Conservation (phyloP, 2,113 vertebrate genomes). For the Oceanites oceanicus region DNA sequence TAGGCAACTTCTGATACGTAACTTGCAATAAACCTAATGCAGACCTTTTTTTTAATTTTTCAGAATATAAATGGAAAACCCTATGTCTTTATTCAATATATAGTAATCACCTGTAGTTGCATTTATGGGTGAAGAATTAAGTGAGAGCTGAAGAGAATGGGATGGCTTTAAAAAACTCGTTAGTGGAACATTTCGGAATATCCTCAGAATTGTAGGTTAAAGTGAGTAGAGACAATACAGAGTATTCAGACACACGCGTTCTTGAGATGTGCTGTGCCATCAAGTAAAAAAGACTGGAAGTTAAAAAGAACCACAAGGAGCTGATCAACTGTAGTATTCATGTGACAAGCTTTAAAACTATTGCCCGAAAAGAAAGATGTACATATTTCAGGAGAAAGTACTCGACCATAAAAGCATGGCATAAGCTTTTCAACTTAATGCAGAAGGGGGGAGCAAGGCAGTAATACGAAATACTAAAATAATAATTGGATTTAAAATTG, state of each 20-base stretch:
- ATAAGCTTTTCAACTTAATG: neutral
- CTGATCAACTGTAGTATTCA: neutral
- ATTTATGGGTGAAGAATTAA: neutral
- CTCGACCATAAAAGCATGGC: neutral
- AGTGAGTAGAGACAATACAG: neutral
- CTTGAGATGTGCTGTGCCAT: neutral
- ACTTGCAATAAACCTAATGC: neutral
- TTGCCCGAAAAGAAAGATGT: neutral
- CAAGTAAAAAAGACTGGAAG: neutral
- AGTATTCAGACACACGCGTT: accelerated
- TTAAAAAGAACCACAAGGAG: neutral
- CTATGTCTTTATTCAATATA: neutral
- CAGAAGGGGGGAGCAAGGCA: neutral
- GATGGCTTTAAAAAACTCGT: neutral
- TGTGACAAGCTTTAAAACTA: neutral
- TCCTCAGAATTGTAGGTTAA: neutral
- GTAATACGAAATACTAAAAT: neutral
- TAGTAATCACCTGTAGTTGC: neutral
- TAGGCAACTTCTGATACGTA: neutral
- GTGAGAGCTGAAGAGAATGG: neutral
- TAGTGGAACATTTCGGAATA: neutral
- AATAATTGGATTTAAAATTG: neutral
- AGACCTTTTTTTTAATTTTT: neutral
- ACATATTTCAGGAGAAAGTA: neutral
- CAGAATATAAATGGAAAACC: neutral